Evolutionary conservation across 2,797 vertebrate species (phyloP), one percentile per base, ranked within the genome.

Genomic region (Manis crassicaudata): DNA sequence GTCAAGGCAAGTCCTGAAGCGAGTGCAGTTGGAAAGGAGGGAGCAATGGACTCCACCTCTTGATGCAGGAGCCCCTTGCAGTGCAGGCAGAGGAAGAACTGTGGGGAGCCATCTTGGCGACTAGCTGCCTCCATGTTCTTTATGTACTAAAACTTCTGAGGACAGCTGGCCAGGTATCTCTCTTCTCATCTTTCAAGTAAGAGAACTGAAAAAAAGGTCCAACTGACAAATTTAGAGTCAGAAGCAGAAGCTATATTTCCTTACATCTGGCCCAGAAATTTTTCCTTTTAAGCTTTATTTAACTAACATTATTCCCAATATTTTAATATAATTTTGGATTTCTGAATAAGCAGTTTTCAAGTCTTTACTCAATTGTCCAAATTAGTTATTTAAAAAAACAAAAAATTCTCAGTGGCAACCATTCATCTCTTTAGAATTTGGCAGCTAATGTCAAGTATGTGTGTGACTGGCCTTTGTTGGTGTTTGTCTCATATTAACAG

Each of bases 291-390:
- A 67, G 9, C 88, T 88, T 75, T 65, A 32, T 11, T 77, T 80
- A 62, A 88, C n/a, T 84, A 10, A 92, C 8, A 87, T 75, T 85
- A 52, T 95, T 82, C 37, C 29, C 54, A 86, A 27, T 87, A 68
- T 63, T 63, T 91, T 89, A 93, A 70, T 46, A 77, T 73, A 65
- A 81, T n/a, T 94, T 76, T 90, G 3, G 5, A 89, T 82, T 92
- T 93, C 27, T 86, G 32, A 92, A 88, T 79, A 68, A 83, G 40
- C 46, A 63, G 46, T 88, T 88, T 75, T 91, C 25, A 82, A 37
- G 7, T 92, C 9, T 68, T 85, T 2, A 43, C 50, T 73, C 37
- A 58, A 1, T 67, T 72, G 13, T 82, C 32, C 32, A 85, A 92
- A 21, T 93, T 88, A 72, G 35, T 87, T 95, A 72, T 90, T 90